phyloP scores from a whole-genome alignment of 92 coral and sea anemone species.

The Paramuricea clavata region DNA sequence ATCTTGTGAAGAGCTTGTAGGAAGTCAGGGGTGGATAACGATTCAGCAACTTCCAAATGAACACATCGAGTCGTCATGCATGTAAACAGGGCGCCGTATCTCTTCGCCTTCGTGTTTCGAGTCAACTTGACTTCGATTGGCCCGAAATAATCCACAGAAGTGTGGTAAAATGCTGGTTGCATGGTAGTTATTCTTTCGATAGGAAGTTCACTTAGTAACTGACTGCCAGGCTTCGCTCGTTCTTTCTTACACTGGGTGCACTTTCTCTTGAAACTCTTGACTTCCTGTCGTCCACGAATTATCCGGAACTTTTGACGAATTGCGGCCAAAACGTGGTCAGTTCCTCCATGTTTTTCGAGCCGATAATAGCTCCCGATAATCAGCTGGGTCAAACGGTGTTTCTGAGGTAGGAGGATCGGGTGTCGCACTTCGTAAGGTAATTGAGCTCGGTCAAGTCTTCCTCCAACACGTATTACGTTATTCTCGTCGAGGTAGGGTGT shows the following conservation, averaged over 20 bases:
- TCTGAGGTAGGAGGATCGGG: conserved; percentile 24
- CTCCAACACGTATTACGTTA: conserved; percentile 25
- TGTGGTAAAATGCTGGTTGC: conserved; percentile 41
- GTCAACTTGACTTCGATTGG: conserved; percentile 16
- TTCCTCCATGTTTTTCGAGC: conserved; percentile 16
- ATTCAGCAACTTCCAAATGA: conserved; percentile 17
- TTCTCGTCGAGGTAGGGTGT: conserved; percentile 30
- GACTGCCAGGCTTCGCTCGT: conserved; percentile 9
- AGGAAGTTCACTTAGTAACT: conserved; percentile 36
- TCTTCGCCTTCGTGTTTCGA: conserved; percentile 25
- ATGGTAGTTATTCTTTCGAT: conserved; percentile 17
- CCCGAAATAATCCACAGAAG: conserved; percentile 26
- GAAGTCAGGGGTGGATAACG: conserved; percentile 15
- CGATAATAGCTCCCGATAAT: conserved; percentile 17
- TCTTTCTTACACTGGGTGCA: conserved; percentile 10
- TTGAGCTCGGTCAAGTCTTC: conserved; percentile 17
- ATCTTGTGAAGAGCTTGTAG: conserved; percentile 31
- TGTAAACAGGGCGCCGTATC: conserved; percentile 33
- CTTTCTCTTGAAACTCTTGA: background rate
- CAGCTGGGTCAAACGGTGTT: conserved; percentile 39
- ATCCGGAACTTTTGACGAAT: conserved; percentile 41
- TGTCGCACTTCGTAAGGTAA: conserved; percentile 16
- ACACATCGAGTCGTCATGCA: conserved; percentile 38
- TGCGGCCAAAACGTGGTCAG: conserved; percentile 29
- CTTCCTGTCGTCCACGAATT: conserved; percentile 39